Percentiles rank a stretch among this genome's conserved stretches.
Conservation (phyloP, 2,797 vertebrate species). For the Psittacula derbiana region DNA sequence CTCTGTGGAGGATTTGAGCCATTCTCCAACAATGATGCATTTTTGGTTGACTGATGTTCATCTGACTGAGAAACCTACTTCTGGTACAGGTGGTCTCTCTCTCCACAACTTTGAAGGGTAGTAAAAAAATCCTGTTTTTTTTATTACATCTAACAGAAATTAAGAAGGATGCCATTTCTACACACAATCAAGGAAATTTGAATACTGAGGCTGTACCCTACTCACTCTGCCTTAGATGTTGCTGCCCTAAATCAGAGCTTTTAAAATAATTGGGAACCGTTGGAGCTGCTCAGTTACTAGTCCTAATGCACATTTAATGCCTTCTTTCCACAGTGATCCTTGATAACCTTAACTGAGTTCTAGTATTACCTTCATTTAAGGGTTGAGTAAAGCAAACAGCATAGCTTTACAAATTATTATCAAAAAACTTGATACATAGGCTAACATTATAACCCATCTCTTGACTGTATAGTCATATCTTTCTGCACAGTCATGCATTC, state of each 20-base stretch:
- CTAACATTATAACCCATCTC: not conserved
- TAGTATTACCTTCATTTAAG: no score
- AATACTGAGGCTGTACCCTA: not conserved
- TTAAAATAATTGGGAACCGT: not conserved
- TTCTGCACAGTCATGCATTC: not conserved
- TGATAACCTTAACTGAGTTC: not conserved
- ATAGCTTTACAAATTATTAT: not conserved
- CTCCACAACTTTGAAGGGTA: not conserved
- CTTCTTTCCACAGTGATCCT: not conserved
- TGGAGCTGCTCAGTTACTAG: not conserved
- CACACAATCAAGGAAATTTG: not conserved
- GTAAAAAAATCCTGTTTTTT: not conserved
- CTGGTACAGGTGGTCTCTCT: not conserved
- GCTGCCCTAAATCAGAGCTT: not conserved
- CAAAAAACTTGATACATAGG: not conserved
- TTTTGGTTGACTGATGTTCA: not conserved
- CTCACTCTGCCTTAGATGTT: not conserved
- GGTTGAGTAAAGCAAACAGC: not conserved
- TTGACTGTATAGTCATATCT: not conserved
- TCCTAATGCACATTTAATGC: not conserved
- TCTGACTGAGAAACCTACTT: not conserved
- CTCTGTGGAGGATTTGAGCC: not conserved
- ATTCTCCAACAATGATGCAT: no score
- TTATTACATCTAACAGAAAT: not conserved
- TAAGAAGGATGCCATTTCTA: not conserved